These are phyloP conservation scores for Clarias fuscus DNA, from an alignment of 2,797 vertebrate genomes.

Conservation along the genomic window DNA sequence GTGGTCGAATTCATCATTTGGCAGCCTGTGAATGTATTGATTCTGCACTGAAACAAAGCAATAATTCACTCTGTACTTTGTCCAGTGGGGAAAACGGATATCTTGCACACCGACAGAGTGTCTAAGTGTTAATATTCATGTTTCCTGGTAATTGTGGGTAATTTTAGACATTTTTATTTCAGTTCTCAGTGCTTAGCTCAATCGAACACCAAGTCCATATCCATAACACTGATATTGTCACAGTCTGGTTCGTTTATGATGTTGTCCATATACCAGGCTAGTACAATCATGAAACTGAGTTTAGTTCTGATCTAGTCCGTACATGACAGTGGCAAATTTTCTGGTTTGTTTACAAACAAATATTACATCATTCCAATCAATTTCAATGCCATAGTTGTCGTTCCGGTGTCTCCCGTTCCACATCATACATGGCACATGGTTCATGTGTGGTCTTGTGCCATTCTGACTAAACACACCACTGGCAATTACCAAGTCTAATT, in stretches of 20 bases:
- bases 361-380: not conserved
- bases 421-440: not conserved
- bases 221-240: not conserved
- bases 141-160: not conserved
- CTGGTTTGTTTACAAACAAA: not conserved
- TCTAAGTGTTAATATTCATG: not conserved
- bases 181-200: not conserved
- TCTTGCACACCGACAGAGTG: constrained; percentile 25
- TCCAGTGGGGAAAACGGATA: constrained; percentile 35
- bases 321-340: not conserved
- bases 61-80: constrained; percentile 34
- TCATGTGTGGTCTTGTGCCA: not conserved
- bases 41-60: constrained; percentile 32
- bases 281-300: not conserved
- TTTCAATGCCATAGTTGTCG: not conserved
- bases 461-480: not conserved
- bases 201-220: not conserved
- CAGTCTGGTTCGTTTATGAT: not conserved
- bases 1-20: constrained; percentile 19
- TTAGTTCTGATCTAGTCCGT: not conserved
- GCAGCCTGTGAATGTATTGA: constrained; percentile 29
- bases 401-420: not conserved
- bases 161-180: not conserved
- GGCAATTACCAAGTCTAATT: not conserved
- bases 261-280: not conserved